Conservation (phyloP, 2,888 invertebrate species). For the Eristalinus aeneus region DNA sequence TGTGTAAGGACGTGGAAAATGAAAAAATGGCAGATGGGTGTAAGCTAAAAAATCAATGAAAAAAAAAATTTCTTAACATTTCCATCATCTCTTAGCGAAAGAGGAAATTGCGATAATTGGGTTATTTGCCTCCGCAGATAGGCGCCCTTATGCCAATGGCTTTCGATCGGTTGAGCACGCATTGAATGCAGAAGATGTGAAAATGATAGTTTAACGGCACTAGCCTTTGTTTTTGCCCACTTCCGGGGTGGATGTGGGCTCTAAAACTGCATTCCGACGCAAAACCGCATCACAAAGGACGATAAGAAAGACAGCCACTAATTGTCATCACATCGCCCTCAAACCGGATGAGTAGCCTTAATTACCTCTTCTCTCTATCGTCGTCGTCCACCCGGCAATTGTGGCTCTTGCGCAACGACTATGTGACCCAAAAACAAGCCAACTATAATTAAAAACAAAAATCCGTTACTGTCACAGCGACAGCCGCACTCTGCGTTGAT, state of each 20-base stretch:
- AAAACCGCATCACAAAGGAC: background rate
- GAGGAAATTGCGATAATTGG: constrained; percentile 40
- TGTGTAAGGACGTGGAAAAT: constrained; percentile 19
- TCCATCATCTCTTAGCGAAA: constrained; percentile 17
- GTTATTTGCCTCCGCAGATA: constrained; percentile 28
- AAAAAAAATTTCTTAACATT: background rate
- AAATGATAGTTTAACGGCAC: background rate
- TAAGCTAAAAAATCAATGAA: constrained; percentile 25
- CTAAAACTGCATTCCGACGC: background rate
- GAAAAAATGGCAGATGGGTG: background rate
- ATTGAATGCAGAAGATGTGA: background rate
- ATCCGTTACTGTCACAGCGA: background rate
- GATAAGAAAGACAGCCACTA: constrained; percentile 22
- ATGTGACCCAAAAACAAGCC: constrained; percentile 54
- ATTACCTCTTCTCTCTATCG: constrained; percentile 37
- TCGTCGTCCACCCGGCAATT: background rate
- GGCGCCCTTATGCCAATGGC: background rate
- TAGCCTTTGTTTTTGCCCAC: background rate
- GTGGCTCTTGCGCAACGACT: constrained; percentile 39
- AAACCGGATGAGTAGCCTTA: constrained; percentile 57
- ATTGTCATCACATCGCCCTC: constrained; percentile 26
- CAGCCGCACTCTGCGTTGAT: constrained; percentile 22
- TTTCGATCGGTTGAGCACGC: constrained; percentile 10
- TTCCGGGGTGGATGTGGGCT: background rate
- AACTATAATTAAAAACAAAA: constrained; percentile 29